Evolutionary conservation across 2,888 invertebrate genomes (phyloP), one percentile per base, ranked within the genome.

Genomic region (Steinernema hermaphroditum): DNA sequence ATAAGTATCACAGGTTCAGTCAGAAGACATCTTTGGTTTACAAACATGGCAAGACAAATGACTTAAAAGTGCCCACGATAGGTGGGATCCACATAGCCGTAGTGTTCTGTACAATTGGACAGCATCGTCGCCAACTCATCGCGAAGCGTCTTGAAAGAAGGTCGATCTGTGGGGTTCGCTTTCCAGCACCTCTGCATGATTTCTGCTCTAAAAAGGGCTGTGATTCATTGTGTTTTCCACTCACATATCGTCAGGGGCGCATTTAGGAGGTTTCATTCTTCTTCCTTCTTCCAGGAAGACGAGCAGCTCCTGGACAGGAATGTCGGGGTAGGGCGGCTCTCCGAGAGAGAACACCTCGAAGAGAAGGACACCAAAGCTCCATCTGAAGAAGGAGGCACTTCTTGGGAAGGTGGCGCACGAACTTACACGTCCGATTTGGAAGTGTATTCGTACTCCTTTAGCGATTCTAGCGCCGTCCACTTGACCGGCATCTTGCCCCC

Each of bases 401-500:
- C 32, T 29, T 9, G 16, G 14, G 16, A 2, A 16, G n/a, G 8
- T 16, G 8, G 32, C 12, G 16, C 4, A 37, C 12, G 8, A 19
- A 4, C 69, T 9, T 24, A 69, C 69, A 69, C 44, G 43, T 69
- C 69, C 1, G 43, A 69, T 41, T 69, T 69, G 6, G 41, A 43
- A 12, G 41, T 69, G 69, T 69, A 41, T 16, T 41, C 44, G 69
- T 41, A 37, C n/a, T 69, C 69, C 41, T 69, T 41, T 2, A 69
- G 69, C 41, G 69, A 37, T 27, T 69, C 69, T 19, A 44, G 37
- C 43, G 69, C 69, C 22, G 44, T 69, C 69, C 69, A 69, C 43
- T 69, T 69, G 2, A 69, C 44, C 69, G 69, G 69, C 69, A 69
- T 41, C 32, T 44, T 41, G 16, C 69, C 69, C 2, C 69, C 69